These are phyloP conservation scores for Sarcophaga bullata DNA, from an alignment of 1,140 invertebrate species.

Conservation along the genomic window DNA sequence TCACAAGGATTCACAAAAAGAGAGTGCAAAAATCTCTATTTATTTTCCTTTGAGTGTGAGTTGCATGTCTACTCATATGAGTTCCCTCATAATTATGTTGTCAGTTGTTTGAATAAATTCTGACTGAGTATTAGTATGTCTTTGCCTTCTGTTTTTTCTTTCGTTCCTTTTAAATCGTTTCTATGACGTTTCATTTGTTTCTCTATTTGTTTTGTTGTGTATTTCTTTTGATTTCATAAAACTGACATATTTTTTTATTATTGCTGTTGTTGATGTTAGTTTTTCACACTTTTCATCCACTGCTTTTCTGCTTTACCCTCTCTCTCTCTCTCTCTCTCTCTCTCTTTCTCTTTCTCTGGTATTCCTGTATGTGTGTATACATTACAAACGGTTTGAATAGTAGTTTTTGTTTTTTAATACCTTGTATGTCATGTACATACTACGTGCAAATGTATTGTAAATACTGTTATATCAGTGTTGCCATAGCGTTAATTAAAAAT, in stretches of 20 bases:
- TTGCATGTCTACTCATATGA: neutral
- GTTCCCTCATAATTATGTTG: constrained; percentile 24
- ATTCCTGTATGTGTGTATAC: no score
- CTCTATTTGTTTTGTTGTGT: neutral
- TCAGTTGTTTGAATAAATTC: neutral
- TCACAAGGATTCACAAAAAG: no score
- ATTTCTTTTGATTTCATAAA: neutral
- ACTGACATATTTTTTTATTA: constrained; percentile 2
- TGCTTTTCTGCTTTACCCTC: no score
- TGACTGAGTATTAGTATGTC: neutral
- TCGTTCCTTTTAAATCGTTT: neutral
- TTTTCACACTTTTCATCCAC: neutral
- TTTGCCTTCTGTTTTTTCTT: neutral
- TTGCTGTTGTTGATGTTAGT: constrained; percentile 13
- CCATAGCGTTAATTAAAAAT: no score
- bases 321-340: no score
- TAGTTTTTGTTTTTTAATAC: neutral
- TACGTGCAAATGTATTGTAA: no score
- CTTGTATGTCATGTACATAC: no score
- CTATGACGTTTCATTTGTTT: neutral
- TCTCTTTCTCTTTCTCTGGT: no score
- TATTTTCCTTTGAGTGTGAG: no score
- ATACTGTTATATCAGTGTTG: no score
- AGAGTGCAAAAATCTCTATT: no score
- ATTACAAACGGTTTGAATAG: neutral